phyloP scores from a whole-genome alignment of 2,113 vertebrate genomes.

The Megaceryle torquata region DNA sequence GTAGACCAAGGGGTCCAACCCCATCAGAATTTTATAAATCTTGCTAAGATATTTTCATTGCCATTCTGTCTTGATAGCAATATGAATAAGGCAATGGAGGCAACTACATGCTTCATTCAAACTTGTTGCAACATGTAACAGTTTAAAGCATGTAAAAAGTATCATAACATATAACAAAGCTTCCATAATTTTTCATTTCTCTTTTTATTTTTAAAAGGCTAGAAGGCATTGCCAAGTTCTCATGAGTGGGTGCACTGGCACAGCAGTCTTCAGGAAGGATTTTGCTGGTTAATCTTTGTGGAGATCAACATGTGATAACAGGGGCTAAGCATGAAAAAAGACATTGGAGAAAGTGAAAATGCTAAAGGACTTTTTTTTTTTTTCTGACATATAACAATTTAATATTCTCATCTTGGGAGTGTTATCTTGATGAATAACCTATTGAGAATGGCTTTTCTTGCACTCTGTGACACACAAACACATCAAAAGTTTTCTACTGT shows the following conservation, averaged over 20 bases:
- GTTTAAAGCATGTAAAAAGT: background rate
- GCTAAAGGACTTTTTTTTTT: background rate
- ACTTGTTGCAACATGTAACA: background rate
- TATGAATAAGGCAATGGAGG: background rate
- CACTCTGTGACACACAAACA: background rate
- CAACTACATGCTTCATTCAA: background rate
- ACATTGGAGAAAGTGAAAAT: background rate
- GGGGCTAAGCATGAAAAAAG: background rate
- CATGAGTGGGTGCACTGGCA: background rate
- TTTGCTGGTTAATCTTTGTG: background rate
- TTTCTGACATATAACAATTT: background rate
- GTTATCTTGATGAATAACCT: background rate
- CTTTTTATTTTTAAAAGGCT: background rate
- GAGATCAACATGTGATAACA: background rate
- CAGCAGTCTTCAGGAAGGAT: background rate
- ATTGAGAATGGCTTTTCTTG: background rate
- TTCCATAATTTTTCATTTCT: background rate
- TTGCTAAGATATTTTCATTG: background rate
- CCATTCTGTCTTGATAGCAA: background rate
- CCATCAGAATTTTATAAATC: background rate
- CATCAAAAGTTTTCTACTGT: background rate
- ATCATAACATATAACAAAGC: background rate
- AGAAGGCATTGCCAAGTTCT: rapidly evolving
- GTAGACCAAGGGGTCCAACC: background rate
- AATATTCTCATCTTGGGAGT: background rate